Percentiles rank a stretch among this genome's conserved stretches.
phyloP scores from a whole-genome alignment of 1,140 invertebrate species.

The Bombyx mandarina region DNA sequence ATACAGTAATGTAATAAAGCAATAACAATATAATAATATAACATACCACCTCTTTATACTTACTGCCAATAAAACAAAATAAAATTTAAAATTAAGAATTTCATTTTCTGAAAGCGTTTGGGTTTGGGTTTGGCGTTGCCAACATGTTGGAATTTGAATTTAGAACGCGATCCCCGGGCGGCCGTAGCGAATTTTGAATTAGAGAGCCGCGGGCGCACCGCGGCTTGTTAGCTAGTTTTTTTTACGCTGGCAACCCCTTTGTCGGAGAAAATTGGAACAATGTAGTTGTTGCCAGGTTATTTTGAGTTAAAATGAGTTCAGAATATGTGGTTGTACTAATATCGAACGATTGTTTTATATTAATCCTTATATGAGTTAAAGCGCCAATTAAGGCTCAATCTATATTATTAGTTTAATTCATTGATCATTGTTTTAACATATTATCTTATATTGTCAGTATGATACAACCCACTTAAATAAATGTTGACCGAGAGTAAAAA shows the following conservation, averaged over 20 bases:
- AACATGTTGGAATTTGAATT: constrained; percentile 47
- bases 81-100: constrained; percentile 6
- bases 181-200: constrained; percentile 48
- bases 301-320: constrained; percentile 10
- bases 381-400: too few relatives aligned
- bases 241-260: constrained; percentile 50
- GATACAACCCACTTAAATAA: too few relatives aligned
- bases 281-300: constrained; percentile 26
- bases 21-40: too few relatives aligned
- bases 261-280: constrained; percentile 46
- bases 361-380: too few relatives aligned
- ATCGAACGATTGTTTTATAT: too few relatives aligned
- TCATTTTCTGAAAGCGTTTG: constrained; percentile 42
- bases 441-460: too few relatives aligned
- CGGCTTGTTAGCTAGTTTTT: constrained; percentile 60
- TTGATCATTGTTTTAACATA: too few relatives aligned
- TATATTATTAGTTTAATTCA: too few relatives aligned
- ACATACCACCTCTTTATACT: too few relatives aligned
- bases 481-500: too few relatives aligned
- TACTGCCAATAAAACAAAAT: not conserved
- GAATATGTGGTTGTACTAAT: too few relatives aligned
- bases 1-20: too few relatives aligned
- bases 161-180: constrained; percentile 37
- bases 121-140: constrained; percentile 22
- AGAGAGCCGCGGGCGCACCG: constrained; percentile 36